Evolutionary conservation across 2,888 invertebrate species (phyloP).

Genomic region (Drosophila fulvimacula): DNA sequence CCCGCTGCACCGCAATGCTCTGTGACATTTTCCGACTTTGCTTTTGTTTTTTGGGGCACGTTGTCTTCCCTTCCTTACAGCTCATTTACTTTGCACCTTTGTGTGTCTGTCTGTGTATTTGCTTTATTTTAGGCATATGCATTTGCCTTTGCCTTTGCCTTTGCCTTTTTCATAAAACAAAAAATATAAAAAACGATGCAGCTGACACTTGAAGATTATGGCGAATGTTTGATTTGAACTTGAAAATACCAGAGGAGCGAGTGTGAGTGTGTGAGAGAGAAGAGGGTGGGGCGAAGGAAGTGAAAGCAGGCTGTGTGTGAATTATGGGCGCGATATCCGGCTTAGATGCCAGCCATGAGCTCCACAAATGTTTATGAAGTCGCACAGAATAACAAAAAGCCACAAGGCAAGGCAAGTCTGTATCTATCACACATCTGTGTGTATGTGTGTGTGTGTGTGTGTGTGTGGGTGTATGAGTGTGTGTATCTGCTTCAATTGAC

Average conservation of each 20-base stretch:
- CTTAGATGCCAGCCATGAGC: conserved; percentile 46
- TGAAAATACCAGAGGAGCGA: conserved; percentile 52
- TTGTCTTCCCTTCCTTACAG: conserved; percentile 49
- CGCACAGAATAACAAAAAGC: conserved; percentile 27
- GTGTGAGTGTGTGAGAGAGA: not conserved
- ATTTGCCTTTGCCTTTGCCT: conserved; percentile 45
- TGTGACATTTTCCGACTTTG: conserved; percentile 67
- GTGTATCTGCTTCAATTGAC: conserved; percentile 58
- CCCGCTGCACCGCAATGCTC: conserved; percentile 35
- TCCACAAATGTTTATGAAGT: conserved; percentile 61
- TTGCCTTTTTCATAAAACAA: conserved; percentile 38
- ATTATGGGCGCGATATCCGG: conserved; percentile 67
- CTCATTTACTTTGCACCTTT: conserved; percentile 75
- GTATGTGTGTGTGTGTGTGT: conserved; percentile 6
- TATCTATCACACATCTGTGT: not conserved
- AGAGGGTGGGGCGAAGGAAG: conserved; percentile 45
- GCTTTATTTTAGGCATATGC: conserved; percentile 49
- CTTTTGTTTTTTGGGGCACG: conserved; percentile 30
- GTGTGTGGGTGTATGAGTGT: conserved; percentile 8
- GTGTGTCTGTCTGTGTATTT: conserved; percentile 21
- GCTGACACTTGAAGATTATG: conserved; percentile 73
- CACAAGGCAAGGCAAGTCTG: conserved; percentile 16
- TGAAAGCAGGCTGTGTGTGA: conserved; percentile 55
- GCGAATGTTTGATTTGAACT: conserved; percentile 78
- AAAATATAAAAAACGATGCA: conserved; percentile 57